Conservation (phyloP, 1,140 invertebrate species). For the Vanessa atalanta region DNA sequence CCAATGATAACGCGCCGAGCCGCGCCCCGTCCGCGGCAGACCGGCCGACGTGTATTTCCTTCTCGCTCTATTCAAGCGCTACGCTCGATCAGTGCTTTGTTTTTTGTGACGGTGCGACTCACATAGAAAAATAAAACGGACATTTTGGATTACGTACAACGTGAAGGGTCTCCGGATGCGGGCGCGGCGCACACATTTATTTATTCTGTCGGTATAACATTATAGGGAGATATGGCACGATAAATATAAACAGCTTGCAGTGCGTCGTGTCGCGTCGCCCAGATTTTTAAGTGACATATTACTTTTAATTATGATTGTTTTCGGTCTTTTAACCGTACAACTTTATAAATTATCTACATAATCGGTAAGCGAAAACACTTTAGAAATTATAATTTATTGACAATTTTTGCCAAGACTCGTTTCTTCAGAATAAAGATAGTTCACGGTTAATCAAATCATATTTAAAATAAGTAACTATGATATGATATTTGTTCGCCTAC, state of each 20-base stretch:
- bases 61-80: constrained; percentile 54
- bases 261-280: constrained; percentile 25
- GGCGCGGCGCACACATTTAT: constrained; percentile 65
- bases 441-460: no score
- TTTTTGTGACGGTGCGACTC: constrained; percentile 63
- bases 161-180: constrained; percentile 73
- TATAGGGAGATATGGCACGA: constrained; percentile 68
- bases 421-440: no score
- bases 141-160: constrained; percentile 73
- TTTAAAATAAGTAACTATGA: no score
- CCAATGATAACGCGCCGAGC: constrained; percentile 65
- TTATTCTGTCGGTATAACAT: constrained; percentile 65
- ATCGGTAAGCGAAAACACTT: not conserved
- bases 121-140: constrained; percentile 78
- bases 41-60: constrained; percentile 42
- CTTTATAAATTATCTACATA: not conserved
- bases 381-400: no score
- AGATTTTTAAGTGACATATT: constrained; percentile 37
- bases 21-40: constrained; percentile 76
- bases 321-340: not conserved
- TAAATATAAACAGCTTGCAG: constrained; percentile 73
- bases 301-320: constrained; percentile 49
- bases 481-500: no score
- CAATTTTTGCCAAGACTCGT: no score
- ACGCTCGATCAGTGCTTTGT: constrained; percentile 64